Conservation (phyloP, 1,140 invertebrate species). For the Chrysopa pallens region DNA sequence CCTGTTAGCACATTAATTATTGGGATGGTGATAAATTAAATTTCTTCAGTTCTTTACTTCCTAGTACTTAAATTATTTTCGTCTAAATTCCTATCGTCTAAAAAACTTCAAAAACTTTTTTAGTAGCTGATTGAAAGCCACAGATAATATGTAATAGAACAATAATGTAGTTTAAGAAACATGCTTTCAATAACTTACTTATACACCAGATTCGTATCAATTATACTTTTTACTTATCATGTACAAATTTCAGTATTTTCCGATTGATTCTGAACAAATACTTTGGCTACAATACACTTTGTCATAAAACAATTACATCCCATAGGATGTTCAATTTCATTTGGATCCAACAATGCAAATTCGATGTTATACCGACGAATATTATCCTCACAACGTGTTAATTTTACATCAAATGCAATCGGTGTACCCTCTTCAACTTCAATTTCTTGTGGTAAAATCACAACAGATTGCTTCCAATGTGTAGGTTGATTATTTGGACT, state of each 20-base stretch:
- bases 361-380: slow-evolving; percentile 44
- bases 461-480: slow-evolving; percentile 97
- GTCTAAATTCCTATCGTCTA: too few species aligned
- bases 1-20: too few species aligned
- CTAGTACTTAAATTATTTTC: too few species aligned
- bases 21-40: too few species aligned
- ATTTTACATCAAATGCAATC: slow-evolving; percentile 43
- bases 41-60: too few species aligned
- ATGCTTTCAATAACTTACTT: too few species aligned
- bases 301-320: slow-evolving; percentile 60
- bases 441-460: slow-evolving; percentile 38
- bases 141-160: too few species aligned
- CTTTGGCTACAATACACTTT: slow-evolving; percentile 54
- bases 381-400: slow-evolving; percentile 29
- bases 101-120: too few species aligned
- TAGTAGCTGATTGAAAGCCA: too few species aligned
- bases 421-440: slow-evolving; percentile 36
- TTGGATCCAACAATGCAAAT: slow-evolving; percentile 47
- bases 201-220: too few species aligned
- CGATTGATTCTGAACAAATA: slow-evolving; percentile 31
- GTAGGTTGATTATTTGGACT: slow-evolving; percentile 57
- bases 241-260: not conserved
- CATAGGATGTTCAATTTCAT: slow-evolving; percentile 49
- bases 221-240: too few species aligned
- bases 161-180: too few species aligned